Base-by-base conservation (phyloP, 2,113 vertebrate genomes). In the Notechis scutatus region DNA sequence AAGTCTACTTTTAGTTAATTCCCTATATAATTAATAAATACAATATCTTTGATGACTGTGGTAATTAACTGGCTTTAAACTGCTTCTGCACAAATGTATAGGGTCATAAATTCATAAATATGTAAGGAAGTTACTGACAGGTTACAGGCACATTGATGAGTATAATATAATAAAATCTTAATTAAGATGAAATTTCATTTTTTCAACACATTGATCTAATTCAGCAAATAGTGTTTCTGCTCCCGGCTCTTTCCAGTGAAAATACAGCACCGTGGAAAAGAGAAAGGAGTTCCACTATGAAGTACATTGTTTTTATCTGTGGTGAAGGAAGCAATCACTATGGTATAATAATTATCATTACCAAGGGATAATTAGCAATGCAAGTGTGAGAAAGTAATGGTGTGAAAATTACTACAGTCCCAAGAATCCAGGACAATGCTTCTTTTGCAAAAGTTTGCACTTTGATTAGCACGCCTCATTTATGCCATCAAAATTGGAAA, bases 11-110 rank as follows among this genome's bases (percentile, higher is more conserved):
- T 88, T 95, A 94, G 92, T 95, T 97, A 96, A 96, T 97, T 97
- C 96, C 61, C 93, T 96, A 92, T 95, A 96, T 97, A 97, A 97
- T 95, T 29, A 90, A 91, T 81, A 96, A 96, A 55, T 56, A 21
- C 94, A 90, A 91, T 92, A 95, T 95, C 96, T 94, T 96, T 97
- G 97, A 96, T 97, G 95, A 96, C 96, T 97, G 94, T 81, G 34
- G 29, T 88, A 96, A 59, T 55, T 52, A 94, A 52, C 93, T 94
- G 92, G 57, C 92, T 96, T 96, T 96, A 91, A 93, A 94, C 57
- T 81, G 90, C 95, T 96, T 96, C 94, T 95, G 95, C 94, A 93
- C 18, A 95, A 96, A 95, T 93, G 29, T 91, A 92, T 91, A 93
- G 90, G 29, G 34, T 91, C 47, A 92, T 94, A 95, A 95, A 93